Conservation (phyloP, 2,888 invertebrate genomes). For the Gortyna flavago region DNA sequence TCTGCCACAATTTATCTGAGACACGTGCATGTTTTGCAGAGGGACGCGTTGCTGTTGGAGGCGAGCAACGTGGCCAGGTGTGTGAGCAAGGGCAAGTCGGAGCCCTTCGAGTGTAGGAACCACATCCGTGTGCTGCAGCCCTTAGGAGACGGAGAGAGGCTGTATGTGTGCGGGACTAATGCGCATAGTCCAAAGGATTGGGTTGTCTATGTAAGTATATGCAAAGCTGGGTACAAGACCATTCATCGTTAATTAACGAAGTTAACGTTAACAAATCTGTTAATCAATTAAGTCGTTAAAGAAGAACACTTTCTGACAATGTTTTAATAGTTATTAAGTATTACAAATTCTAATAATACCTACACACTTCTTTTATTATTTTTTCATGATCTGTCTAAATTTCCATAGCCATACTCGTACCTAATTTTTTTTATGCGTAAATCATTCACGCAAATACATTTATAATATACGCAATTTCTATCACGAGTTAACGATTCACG, state of each 20-base stretch:
- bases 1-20: slow-evolving; percentile 26
- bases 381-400: background rate
- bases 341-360: background rate
- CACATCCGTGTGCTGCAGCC: slow-evolving; percentile 91
- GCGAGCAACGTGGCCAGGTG: slow-evolving; percentile 91
- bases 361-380: background rate
- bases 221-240: background rate
- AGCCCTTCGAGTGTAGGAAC: slow-evolving; percentile 92
- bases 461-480: no score
- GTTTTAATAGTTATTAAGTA: background rate
- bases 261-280: background rate
- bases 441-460: no score
- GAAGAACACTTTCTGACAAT: background rate
- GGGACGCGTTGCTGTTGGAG: slow-evolving; percentile 90
- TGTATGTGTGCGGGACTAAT: slow-evolving; percentile 92
- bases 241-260: no score
- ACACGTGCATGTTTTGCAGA: slow-evolving; percentile 76
- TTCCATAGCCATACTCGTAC: background rate
- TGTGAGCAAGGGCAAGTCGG: slow-evolving; percentile 91
- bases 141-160: slow-evolving; percentile 90
- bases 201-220: slow-evolving; percentile 87
- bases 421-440: no score
- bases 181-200: slow-evolving; percentile 92
- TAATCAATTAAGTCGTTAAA: no score
- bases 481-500: no score